Evolutionary conservation across 2,888 invertebrate species (phyloP), one percentile per base, ranked within the genome.

Genomic region (Pyrochroa serraticornis): DNA sequence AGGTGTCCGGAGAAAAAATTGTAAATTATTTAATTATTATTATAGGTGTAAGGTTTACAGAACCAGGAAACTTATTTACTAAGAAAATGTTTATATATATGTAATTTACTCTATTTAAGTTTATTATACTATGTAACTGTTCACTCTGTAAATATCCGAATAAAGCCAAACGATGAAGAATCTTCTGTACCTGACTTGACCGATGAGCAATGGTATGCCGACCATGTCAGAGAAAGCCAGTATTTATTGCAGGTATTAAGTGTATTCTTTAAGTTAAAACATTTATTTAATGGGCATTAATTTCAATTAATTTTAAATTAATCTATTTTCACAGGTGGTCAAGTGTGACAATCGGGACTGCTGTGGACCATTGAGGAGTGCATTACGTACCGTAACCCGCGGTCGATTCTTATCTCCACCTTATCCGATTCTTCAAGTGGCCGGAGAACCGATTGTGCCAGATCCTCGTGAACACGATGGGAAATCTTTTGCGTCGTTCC

Each of bases 171-270:
- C 34, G 44, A 49, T 22, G 33, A 43, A 8, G 36, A 13, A 30
- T 33, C 33, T 10, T 9, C 9, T 30, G 34, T 45, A 6, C 32
- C 45, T 10, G 45, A 45, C n/a, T 13, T 32, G 45, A n/a, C 45
- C 14, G 32, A n/a, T 30, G 33, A 32, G 31, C 30, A 32, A 34
- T 45, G 45, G 45, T 45, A 45, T 30, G 10, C 12, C 32, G 45
- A 45, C 5, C 45, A 45, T 30, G 45, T 45, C 13, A 32, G 45
- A 45, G 45, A 45, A 13, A 45, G 32, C 45, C 45, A 45, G 31
- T 45, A 32, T 45, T 45, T 45, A 34, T 13, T 45, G 6, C 45
- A 45, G 34, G 32, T 45, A 45, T 36, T 36, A 36, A 36, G 9
- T 33, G 33, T 33, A 33, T 33, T 33, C 33, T 33, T 33, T 33